Evolutionary conservation across 2,797 vertebrate genomes (phyloP).

Genomic region (Myotis findleyi): DNA sequence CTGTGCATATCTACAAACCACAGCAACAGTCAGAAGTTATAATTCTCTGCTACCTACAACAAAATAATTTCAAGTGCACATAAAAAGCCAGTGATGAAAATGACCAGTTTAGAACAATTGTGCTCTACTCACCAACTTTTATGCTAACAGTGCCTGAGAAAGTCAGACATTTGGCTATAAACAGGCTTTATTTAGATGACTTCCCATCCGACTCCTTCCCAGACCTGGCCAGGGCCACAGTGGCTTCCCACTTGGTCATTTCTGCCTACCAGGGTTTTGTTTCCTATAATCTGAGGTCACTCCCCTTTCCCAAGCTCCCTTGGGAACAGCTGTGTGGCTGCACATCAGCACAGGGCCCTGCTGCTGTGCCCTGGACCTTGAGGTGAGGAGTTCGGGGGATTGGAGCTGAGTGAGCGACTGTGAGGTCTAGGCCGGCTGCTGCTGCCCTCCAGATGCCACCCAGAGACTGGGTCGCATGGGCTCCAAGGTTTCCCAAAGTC

Average conservation of each 20-base stretch:
- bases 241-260: slow-evolving; percentile 35
- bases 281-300: slow-evolving; percentile 1
- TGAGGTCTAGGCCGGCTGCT: neutral
- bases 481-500: slow-evolving; percentile 35
- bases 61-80: neutral
- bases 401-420: neutral
- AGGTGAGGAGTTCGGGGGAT: neutral
- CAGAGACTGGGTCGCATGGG: neutral
- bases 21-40: neutral
- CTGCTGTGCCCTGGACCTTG: neutral
- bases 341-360: neutral
- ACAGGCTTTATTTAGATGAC: slow-evolving; percentile 34
- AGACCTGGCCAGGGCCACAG: slow-evolving; percentile 7
- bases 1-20: neutral
- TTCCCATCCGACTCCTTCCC: slow-evolving; percentile 30
- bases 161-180: neutral
- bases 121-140: neutral
- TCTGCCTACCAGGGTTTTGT: neutral
- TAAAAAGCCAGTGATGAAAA: neutral
- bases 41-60: neutral
- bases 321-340: slow-evolving; percentile 36
- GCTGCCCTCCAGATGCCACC: neutral
- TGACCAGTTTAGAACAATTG: neutral
- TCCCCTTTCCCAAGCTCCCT: slow-evolving; percentile 25
- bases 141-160: neutral